These are phyloP conservation scores for Molorchus minor DNA, from an alignment of 2,888 invertebrate genomes.

Conservation along the genomic window DNA sequence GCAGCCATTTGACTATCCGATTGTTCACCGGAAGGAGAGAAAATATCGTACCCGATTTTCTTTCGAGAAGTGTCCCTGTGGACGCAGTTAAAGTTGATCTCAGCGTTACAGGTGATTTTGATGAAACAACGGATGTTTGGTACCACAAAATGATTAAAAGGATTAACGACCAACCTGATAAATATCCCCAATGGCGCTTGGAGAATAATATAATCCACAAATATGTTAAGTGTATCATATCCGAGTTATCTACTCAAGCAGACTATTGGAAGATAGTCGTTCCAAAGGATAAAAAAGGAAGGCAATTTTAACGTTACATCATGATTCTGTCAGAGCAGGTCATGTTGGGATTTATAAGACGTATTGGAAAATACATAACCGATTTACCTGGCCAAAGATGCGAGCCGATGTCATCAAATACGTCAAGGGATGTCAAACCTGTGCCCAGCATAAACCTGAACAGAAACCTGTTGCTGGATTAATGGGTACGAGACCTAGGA, in stretches of 20 bases:
- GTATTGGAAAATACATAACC: constrained; percentile 8
- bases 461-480: constrained; percentile 19
- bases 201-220: constrained; percentile 32
- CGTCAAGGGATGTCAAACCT: constrained; percentile 24
- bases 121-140: constrained; percentile 26
- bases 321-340: constrained; percentile 19
- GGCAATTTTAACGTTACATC: constrained; percentile 2
- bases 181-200: constrained; percentile 35
- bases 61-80: constrained; percentile 31
- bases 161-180: constrained; percentile 22
- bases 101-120: not conserved
- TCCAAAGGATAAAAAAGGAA: constrained; percentile 26
- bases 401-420: constrained; percentile 25
- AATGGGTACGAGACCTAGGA: constrained; percentile 17
- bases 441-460: constrained; percentile 27
- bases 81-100: not conserved
- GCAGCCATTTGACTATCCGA: constrained; percentile 31
- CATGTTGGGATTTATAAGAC: constrained; percentile 18
- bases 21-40: constrained; percentile 36
- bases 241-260: constrained; percentile 14
- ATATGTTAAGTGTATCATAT: constrained; percentile 22
- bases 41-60: constrained; percentile 33
- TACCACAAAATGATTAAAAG: constrained; percentile 29
- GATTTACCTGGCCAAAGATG: constrained; percentile 30
- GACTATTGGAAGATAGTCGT: constrained; percentile 36